These are phyloP conservation scores for Pachypeltis micranthus DNA, from an alignment of 1,140 invertebrate genomes.

Conservation along the genomic window DNA sequence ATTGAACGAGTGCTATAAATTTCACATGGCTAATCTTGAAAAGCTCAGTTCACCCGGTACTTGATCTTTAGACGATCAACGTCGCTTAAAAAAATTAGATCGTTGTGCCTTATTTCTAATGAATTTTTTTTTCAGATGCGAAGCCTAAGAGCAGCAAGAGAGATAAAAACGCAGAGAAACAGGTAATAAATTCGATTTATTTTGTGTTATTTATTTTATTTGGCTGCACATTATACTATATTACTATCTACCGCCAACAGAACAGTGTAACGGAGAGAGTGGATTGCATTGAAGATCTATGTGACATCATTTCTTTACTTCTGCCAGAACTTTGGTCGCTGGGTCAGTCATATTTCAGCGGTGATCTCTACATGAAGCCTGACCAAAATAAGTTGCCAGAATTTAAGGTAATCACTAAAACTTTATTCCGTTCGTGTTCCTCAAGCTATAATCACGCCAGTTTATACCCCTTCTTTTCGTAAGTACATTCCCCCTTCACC, in stretches of 20 bases:
- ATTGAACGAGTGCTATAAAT: slow-evolving; percentile 48
- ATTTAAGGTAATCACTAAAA: too few species aligned
- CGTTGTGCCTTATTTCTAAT: too few species aligned
- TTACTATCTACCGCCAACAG: slow-evolving; percentile 1
- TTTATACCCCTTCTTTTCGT: too few species aligned
- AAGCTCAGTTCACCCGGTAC: slow-evolving; percentile 10
- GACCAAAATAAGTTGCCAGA: slow-evolving; percentile 53
- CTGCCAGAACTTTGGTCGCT: slow-evolving; percentile 81
- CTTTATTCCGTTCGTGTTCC: too few species aligned
- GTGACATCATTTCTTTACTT: slow-evolving; percentile 51
- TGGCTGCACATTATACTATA: too few species aligned
- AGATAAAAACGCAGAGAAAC: slow-evolving; percentile 16
- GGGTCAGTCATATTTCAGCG: slow-evolving; percentile 78
- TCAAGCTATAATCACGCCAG: too few species aligned
- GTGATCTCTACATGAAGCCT: slow-evolving; percentile 60
- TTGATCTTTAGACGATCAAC: too few species aligned
- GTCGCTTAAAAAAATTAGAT: too few species aligned
- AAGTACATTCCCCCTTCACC: too few species aligned
- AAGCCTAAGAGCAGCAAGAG: slow-evolving; percentile 15
- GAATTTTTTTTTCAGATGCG: slow-evolving; percentile 27
- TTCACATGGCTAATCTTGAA: slow-evolving; percentile 35
- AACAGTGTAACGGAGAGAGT: slow-evolving; percentile 36
- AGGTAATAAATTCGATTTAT: neutral
- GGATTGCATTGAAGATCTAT: slow-evolving; percentile 60
- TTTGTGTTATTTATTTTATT: neutral